Conservation (phyloP, 2,797 vertebrate genomes). For the Platalea minor region DNA sequence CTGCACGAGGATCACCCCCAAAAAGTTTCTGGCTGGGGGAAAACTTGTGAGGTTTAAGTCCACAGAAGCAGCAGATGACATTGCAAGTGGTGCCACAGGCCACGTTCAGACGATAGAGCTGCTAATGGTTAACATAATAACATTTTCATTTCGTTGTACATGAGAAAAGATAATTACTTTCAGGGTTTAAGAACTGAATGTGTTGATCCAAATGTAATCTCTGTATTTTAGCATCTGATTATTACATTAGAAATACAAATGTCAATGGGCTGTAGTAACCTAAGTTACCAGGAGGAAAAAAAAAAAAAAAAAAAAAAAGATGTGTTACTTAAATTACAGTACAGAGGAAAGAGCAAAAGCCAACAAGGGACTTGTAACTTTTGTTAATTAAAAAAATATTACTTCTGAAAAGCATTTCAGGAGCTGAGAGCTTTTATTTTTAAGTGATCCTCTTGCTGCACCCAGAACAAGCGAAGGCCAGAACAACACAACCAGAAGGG, state of each 20-base stretch:
- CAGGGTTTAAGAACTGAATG: constrained; percentile 63
- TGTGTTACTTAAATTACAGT: not conserved
- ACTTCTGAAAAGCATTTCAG: not conserved
- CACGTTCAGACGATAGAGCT: not conserved
- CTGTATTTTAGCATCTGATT: constrained; percentile 65
- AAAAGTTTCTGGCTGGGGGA: not conserved
- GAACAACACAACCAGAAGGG: not conserved
- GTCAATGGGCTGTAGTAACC: constrained; percentile 50
- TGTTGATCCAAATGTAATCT: constrained; percentile 74
- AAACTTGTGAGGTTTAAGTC: not conserved
- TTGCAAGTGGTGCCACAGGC: not conserved
- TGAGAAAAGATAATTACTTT: constrained; percentile 75
- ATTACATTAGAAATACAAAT: constrained; percentile 68
- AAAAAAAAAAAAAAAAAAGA: not conserved
- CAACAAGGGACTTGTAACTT: not conserved
- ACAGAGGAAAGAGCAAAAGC: not conserved
- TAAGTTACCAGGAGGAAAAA: not conserved
- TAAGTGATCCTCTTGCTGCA: not conserved
- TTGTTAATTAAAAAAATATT: not conserved
- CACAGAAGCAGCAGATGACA: not conserved
- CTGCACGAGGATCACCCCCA: not conserved
- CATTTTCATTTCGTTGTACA: constrained; percentile 52
- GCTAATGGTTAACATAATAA: constrained; percentile 35
- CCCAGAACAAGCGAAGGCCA: not conserved
- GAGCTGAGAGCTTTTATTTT: not conserved